Evolutionary conservation across 1,140 invertebrate species (phyloP).

Genomic region (Teleogryllus occipitalis): DNA sequence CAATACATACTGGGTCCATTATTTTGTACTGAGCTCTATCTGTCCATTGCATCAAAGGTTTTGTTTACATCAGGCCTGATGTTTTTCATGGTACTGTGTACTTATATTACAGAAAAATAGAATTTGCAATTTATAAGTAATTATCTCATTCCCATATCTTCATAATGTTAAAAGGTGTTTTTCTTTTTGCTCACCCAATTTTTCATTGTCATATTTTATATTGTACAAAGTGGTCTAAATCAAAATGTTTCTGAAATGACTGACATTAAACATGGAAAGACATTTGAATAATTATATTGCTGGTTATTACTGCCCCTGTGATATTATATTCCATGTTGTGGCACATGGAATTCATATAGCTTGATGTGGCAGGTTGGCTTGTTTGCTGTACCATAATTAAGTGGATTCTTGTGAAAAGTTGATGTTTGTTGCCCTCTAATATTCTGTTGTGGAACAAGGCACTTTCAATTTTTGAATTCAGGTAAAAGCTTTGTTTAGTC

Average conservation of each 20-base stretch:
- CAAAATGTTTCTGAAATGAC: neutral
- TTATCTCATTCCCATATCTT: constrained; percentile 8
- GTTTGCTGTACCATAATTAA: neutral
- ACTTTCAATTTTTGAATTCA: neutral
- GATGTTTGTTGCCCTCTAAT: too few relatives aligned
- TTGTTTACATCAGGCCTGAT: constrained; percentile 15
- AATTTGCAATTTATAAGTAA: neutral
- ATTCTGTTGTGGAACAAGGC: neutral
- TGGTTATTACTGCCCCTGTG: neutral
- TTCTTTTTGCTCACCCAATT: constrained; percentile 10
- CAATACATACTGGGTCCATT: neutral
- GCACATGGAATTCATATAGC: neutral
- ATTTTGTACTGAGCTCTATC: neutral
- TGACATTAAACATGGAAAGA: neutral
- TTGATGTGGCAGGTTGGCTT: neutral
- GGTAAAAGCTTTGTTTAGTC: neutral
- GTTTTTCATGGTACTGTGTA: constrained; percentile 21
- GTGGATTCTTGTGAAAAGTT: too few relatives aligned
- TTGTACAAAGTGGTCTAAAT: constrained; percentile 7
- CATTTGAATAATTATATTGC: neutral
- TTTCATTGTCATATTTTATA: constrained; percentile 12
- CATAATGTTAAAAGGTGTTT: constrained; percentile 1
- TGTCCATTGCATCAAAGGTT: neutral
- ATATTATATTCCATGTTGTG: neutral
- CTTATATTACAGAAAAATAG: constrained; percentile 18